Evolutionary conservation across 2,113 vertebrate species (phyloP).

Genomic region (Eublepharis macularius): DNA sequence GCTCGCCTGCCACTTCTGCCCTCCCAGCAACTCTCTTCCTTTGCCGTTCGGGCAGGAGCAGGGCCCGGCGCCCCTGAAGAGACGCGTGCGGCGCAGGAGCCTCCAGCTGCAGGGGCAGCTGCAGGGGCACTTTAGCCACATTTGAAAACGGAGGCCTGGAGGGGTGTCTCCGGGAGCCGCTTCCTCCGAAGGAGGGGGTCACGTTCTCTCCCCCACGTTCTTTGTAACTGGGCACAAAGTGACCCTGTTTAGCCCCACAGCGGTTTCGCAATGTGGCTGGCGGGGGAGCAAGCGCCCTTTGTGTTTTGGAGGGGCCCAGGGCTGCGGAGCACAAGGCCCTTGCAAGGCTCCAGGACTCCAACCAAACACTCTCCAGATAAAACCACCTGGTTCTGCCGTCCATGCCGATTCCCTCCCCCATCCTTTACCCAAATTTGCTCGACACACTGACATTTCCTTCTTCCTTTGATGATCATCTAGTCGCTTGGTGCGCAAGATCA

Average conservation of each 20-base stretch:
- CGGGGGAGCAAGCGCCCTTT: conserved; percentile 76
- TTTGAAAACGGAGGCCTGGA: background rate
- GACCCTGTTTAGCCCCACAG: conserved; percentile 75
- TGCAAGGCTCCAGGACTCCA: conserved; percentile 47
- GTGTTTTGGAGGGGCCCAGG: conserved; percentile 72
- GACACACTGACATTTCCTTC: conserved; percentile 58
- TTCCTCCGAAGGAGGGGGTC: conserved; percentile 18
- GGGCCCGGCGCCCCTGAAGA: conserved; percentile 46
- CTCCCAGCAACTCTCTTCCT: conserved; percentile 62
- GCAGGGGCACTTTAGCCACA: background rate
- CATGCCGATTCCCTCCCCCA: conserved; percentile 55
- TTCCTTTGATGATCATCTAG: conserved; percentile 48
- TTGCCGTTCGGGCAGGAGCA: conserved; percentile 68
- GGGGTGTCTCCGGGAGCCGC: background rate
- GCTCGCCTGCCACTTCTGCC: conserved; percentile 56
- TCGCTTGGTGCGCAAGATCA: conserved; percentile 53
- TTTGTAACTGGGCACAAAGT: conserved; percentile 70
- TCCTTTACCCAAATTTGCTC: conserved; percentile 61
- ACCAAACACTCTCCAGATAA: conserved; percentile 59
- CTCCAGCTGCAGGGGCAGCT: background rate
- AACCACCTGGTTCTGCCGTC: conserved; percentile 58
- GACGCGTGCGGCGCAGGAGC: background rate
- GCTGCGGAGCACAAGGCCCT: conserved; percentile 72
- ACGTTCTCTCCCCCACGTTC: conserved; percentile 49
- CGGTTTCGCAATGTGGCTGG: conserved; percentile 76